Evolutionary conservation across 2,797 vertebrate genomes (phyloP).

Genomic region (Coregonus suidteri): DNA sequence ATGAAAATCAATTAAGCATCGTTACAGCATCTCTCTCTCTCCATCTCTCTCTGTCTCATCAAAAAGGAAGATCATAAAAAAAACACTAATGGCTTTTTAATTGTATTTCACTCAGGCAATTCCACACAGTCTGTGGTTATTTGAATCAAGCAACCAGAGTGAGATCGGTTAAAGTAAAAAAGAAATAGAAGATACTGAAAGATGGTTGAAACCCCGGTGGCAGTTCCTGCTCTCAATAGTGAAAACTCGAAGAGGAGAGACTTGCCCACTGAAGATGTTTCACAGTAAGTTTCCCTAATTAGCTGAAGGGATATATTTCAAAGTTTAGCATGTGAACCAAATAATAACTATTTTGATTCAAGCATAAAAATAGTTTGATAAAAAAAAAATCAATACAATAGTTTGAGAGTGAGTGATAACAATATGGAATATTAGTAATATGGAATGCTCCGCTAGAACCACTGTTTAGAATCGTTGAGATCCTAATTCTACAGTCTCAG

Average conservation of each 20-base stretch:
- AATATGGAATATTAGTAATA: neutral
- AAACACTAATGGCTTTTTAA: neutral
- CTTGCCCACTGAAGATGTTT: too few species aligned
- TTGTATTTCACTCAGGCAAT: neutral
- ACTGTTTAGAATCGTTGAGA: neutral
- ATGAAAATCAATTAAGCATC: neutral
- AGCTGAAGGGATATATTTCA: too few species aligned
- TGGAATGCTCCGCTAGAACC: neutral
- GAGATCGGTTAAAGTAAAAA: neutral
- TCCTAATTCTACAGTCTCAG: neutral
- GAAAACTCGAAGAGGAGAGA: too few species aligned
- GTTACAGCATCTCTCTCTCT: neutral
- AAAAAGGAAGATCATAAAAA: neutral
- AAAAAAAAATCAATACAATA: too few species aligned
- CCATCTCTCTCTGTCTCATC: neutral
- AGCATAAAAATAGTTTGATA: too few species aligned
- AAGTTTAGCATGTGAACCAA: too few species aligned
- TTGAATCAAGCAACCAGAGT: neutral
- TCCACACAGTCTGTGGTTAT: neutral
- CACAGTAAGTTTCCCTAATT: too few species aligned
- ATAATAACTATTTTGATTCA: too few species aligned
- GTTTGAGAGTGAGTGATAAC: too few species aligned
- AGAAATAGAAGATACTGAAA: too few species aligned
- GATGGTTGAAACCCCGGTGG: too few species aligned
- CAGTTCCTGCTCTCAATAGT: too few species aligned